Conservation (phyloP, 2,113 vertebrate genomes). For the Noctilio leporinus region DNA sequence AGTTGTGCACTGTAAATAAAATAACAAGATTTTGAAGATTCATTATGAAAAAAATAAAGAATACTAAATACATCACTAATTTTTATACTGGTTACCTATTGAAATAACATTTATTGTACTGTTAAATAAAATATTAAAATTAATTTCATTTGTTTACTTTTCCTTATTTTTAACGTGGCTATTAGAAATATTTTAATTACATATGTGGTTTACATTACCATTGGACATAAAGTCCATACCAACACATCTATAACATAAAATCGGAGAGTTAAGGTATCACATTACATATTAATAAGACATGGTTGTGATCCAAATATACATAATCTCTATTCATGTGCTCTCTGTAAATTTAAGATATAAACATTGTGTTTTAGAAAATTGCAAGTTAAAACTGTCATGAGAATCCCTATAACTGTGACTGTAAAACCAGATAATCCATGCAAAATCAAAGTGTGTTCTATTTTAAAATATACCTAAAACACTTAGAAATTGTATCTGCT, state of each 20-base stretch:
- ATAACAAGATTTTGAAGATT: not conserved
- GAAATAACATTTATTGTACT: not conserved
- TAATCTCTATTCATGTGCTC: not conserved
- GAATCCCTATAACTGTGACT: not conserved
- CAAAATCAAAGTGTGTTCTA: not conserved
- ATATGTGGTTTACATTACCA: not conserved
- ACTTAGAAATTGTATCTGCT: not conserved
- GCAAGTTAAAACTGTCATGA: not conserved
- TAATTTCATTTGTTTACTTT: not conserved
- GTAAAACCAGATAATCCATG: not conserved
- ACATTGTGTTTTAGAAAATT: not conserved
- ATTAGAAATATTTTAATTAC: constrained; percentile 3
- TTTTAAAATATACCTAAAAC: not conserved
- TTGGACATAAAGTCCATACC: not conserved
- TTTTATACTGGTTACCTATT: not conserved
- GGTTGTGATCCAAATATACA: not conserved
- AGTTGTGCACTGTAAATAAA: not conserved
- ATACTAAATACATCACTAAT: not conserved
- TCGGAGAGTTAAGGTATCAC: not conserved
- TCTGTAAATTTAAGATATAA: not conserved
- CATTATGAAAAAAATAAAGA: not conserved
- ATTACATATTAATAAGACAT: not conserved
- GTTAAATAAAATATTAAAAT: constrained; percentile 24
- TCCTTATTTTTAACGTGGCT: not conserved
- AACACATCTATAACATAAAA: not conserved